Base-by-base conservation (phyloP, 2,888 invertebrate genomes). In the Trachelus iudaicus region DNA sequence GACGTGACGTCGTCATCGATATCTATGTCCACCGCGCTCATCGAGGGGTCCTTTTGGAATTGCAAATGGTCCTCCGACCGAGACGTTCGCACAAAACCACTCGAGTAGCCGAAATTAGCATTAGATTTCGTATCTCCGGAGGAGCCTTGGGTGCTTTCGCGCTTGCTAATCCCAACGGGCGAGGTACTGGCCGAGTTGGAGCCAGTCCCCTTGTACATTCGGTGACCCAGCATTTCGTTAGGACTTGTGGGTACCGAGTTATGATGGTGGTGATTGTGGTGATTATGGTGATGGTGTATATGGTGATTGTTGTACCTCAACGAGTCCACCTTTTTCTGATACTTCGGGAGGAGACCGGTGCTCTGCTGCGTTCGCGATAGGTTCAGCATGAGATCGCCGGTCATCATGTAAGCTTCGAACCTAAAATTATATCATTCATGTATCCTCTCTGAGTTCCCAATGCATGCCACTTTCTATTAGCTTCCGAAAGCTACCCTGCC, bases 331-430 rank as follows among this genome's bases (percentile, higher is more conserved):
- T 94, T 94, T 87, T 93, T 93, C 89, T 93, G 93, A 83, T 93
- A 92, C 87, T 94, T 94, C 77, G 94, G 94, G 78, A 95, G 91
- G 79, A 95, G 92, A 84, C 93, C 93, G 82, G 93, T 93, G 85
- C 94, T 94, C 88, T 95, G 95, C 83, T 96, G 96, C 79, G 96
- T 96, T 86, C 96, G 93, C 81, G 98, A 97, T 85, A 98, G 94
- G 92, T 98, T 98, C 86, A 98, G 94, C 91, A 98, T 98, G 89
- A 98, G 95, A 92, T 98, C 98, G 73, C 98, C 98, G 40, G 98
- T 98, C 98, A 98, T 98, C 95, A 98, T 97, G 93, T 97, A 98
- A 79, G 98, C 97, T 92, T 98, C 98, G 92, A 97, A 97, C 92
- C 97, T 95, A 77, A 90, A 80, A 85, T 56, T 56, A 56, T 56